Conservation (phyloP, 92 coral and sea anemone genomes). For the Porites divaricata region DNA sequence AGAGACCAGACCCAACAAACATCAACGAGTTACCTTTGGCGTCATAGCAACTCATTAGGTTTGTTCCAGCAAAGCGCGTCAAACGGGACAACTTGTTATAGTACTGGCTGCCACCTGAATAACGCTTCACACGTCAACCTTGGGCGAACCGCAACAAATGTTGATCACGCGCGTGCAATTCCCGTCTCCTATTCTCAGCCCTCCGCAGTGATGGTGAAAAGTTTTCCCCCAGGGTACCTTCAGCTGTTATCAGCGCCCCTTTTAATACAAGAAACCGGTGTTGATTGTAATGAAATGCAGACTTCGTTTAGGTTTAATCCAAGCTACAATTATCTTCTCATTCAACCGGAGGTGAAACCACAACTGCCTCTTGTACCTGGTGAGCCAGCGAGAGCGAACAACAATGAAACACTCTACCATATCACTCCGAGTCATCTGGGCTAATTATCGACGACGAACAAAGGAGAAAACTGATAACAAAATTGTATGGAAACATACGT, state of each 20-base stretch:
- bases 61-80: conserved; percentile 1
- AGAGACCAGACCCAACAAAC: neutral
- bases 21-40: neutral
- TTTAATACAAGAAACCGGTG: conserved; percentile 7
- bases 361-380: conserved; percentile 67
- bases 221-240: conserved; percentile 9
- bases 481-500: too few species aligned
- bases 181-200: conserved; percentile 44
- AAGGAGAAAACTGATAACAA: conserved; percentile 11
- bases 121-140: neutral
- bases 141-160: conserved; percentile 5
- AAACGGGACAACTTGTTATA: neutral
- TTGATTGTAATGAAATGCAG: conserved; percentile 29
- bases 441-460: neutral
- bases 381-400: conserved; percentile 23
- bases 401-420: neutral
- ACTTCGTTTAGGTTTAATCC: conserved; percentile 65
- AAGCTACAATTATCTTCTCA: conserved; percentile 54
- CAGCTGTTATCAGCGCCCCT: conserved; percentile 26
- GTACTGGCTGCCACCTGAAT: neutral
- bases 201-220: conserved; percentile 34
- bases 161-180: conserved; percentile 13
- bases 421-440: neutral
- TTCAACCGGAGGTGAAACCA: conserved; percentile 67
- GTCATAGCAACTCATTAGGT: neutral